Percentiles rank a stretch among this genome's conserved stretches.
phyloP scores from a whole-genome alignment of 2,888 invertebrate species.

The Celastrina argiolus region DNA sequence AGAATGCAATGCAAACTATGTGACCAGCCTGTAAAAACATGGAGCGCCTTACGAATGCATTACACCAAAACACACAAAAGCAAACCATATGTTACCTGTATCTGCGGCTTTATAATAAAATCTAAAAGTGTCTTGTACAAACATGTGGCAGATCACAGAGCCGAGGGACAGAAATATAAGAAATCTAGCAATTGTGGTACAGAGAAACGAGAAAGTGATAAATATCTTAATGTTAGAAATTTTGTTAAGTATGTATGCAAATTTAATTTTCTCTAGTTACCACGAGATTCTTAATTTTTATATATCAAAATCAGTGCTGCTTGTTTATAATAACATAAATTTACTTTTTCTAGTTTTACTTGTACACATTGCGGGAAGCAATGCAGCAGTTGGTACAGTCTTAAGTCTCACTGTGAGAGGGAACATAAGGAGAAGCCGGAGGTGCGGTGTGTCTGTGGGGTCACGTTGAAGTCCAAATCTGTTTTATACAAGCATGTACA shows the following conservation, averaged over 20 bases:
- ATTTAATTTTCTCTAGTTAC: background rate
- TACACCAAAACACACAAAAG: constrained; percentile 52
- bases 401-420: constrained; percentile 59
- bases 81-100: constrained; percentile 54
- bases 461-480: constrained; percentile 68
- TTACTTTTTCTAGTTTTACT: constrained; percentile 51
- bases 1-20: constrained; percentile 60
- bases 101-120: constrained; percentile 60
- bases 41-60: constrained; percentile 53
- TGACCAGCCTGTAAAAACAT: constrained; percentile 51
- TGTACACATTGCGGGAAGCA: constrained; percentile 61
- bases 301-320: background rate
- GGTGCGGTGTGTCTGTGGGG: constrained; percentile 68
- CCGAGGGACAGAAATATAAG: constrained; percentile 49
- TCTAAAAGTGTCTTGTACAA: constrained; percentile 65
- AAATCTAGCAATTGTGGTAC: constrained; percentile 42
- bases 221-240: constrained; percentile 58
- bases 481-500: constrained; percentile 74
- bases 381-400: constrained; percentile 68
- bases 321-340: background rate
- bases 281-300: background rate
- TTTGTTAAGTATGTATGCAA: constrained; percentile 56
- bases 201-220: constrained; percentile 43
- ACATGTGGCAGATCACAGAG: constrained; percentile 62
- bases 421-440: constrained; percentile 56